Evolutionary conservation across 2,888 invertebrate genomes (phyloP).

Genomic region (Nebria brevicollis): DNA sequence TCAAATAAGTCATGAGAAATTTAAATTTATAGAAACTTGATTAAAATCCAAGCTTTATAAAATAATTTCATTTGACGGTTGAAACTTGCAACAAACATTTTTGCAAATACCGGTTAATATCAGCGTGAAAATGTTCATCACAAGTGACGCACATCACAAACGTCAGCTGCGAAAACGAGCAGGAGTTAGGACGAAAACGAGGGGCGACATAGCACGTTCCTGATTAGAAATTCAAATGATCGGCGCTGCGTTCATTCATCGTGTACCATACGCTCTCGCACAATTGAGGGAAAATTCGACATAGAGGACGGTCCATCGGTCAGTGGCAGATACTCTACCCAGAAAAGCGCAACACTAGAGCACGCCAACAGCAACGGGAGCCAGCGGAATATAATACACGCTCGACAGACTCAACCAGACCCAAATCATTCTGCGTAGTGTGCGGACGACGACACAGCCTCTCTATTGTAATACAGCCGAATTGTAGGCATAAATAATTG

Average conservation of each 20-base stretch:
- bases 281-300: slow-evolving; percentile 15
- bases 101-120: background rate
- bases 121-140: slow-evolving; percentile 26
- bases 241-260: slow-evolving; percentile 27
- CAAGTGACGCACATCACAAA: slow-evolving; percentile 32
- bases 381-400: slow-evolving; percentile 9
- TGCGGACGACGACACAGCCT: slow-evolving; percentile 12
- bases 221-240: slow-evolving; percentile 45
- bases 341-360: background rate
- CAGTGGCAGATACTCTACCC: slow-evolving; percentile 11
- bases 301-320: slow-evolving; percentile 26
- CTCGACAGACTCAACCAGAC: slow-evolving; percentile 8
- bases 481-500: slow-evolving; percentile 38
- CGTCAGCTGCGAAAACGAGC: slow-evolving; percentile 37
- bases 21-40: background rate
- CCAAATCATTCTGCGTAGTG: slow-evolving; percentile 8
- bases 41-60: background rate
- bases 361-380: background rate
- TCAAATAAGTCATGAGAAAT: background rate
- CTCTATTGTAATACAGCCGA: slow-evolving; percentile 19
- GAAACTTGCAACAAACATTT: background rate
- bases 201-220: background rate
- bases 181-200: slow-evolving; percentile 10
- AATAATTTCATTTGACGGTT: background rate
- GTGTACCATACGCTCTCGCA: background rate